Percentiles rank a stretch among this genome's conserved stretches.
Evolutionary conservation across 2,113 vertebrate genomes (phyloP).

Genomic region (Pygoscelis adeliae): DNA sequence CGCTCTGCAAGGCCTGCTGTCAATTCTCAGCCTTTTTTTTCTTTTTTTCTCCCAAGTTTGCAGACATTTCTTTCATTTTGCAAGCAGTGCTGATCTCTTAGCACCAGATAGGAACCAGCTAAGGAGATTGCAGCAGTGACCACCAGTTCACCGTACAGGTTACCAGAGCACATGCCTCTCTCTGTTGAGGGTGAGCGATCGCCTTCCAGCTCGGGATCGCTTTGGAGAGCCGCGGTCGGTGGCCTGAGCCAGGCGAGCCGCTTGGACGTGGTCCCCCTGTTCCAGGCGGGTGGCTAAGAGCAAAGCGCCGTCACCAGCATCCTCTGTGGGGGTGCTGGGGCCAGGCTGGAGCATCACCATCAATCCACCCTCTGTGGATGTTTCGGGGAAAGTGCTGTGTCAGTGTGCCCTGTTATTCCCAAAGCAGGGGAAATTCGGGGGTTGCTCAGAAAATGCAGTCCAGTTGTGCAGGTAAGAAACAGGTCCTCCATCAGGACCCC

Average conservation of each 20-base stretch:
- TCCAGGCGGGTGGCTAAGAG: not conserved
- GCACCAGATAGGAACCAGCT: not conserved
- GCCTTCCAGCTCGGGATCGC: accelerated
- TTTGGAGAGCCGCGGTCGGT: accelerated
- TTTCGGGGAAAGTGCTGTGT: not conserved
- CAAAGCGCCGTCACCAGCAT: accelerated
- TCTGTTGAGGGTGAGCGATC: accelerated
- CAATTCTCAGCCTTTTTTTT: not conserved
- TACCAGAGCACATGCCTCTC: accelerated
- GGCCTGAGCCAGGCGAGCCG: not conserved
- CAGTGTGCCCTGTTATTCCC: accelerated
- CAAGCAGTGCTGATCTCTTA: not conserved
- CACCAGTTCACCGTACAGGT: accelerated
- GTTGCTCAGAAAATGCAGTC: not conserved
- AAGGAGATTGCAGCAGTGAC: not conserved
- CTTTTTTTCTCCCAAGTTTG: accelerated
- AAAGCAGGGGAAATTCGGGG: accelerated
- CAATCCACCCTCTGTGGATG: accelerated
- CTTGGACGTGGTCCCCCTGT: too few species aligned
- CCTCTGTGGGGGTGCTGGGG: not conserved
- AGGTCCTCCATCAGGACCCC: accelerated
- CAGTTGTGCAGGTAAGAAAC: not conserved
- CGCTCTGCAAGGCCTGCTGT: accelerated
- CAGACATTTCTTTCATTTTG: not conserved
- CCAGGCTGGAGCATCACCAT: not conserved